These are phyloP conservation scores for Periophthalmus magnuspinnatus DNA, from an alignment of 2,797 vertebrate species.

Conservation along the genomic window DNA sequence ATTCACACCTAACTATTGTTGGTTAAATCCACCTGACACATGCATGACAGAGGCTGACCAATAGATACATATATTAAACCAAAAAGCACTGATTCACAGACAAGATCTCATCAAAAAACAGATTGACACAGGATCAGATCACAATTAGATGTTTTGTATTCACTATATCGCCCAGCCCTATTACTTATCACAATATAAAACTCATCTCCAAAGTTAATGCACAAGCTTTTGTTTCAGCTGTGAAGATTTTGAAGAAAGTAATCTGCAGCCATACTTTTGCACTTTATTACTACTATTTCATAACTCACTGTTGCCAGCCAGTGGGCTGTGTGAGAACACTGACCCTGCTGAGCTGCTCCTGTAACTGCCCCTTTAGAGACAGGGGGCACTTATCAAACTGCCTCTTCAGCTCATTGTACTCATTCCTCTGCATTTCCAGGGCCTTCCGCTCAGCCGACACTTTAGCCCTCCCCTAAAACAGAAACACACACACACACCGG, in stretches of 20 bases:
- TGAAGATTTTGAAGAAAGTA: slow-evolving; percentile 39
- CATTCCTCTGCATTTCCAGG: slow-evolving; percentile 92
- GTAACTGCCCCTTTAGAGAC: slow-evolving; percentile 96
- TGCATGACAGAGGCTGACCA: too few relatives aligned
- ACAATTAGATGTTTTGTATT: too few relatives aligned
- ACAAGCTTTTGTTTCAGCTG: slow-evolving; percentile 11
- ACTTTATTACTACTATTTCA: slow-evolving; percentile 44
- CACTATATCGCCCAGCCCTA: too few relatives aligned
- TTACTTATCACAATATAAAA: slow-evolving; percentile 7
- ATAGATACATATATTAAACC: too few relatives aligned
- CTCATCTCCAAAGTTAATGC: slow-evolving; percentile 4
- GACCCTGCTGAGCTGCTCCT: slow-evolving; percentile 98
- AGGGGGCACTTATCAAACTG: slow-evolving; percentile 98
- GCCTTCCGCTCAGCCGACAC: slow-evolving; percentile 93
- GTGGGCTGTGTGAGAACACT: slow-evolving; percentile 83
- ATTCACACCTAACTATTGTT: too few relatives aligned
- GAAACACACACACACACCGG: slow-evolving; percentile 64
- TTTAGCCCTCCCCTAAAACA: slow-evolving; percentile 95
- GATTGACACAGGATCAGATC: too few relatives aligned
- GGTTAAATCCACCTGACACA: too few relatives aligned
- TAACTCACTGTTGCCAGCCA: slow-evolving; percentile 75
- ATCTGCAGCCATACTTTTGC: slow-evolving; percentile 40
- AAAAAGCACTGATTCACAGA: too few relatives aligned
- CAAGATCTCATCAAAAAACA: slow-evolving; percentile 16
- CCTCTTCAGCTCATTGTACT: slow-evolving; percentile 95